Evolutionary conservation across 2,113 vertebrate species (phyloP).

Genomic region (Psophia crepitans): DNA sequence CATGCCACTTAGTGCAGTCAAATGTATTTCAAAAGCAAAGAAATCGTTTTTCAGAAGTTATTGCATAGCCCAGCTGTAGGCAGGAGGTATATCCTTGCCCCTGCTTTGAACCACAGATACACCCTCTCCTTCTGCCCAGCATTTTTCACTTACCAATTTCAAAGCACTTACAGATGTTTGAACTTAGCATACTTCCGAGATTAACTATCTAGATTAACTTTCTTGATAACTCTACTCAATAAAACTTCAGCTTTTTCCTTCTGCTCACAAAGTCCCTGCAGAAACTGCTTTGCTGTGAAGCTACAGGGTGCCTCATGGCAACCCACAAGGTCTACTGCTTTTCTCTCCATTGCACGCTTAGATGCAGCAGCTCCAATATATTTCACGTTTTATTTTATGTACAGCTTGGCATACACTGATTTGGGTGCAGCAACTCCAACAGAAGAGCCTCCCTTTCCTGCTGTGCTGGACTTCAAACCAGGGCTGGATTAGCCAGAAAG

Average conservation of each 20-base stretch:
- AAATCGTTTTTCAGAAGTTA: conserved; percentile 4
- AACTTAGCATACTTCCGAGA: background rate
- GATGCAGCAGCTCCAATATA: background rate
- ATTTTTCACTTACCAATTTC: conserved; percentile 32
- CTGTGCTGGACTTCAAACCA: background rate
- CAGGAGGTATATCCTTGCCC: conserved; percentile 14
- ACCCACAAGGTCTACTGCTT: background rate
- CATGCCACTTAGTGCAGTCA: conserved; percentile 25
- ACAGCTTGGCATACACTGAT: background rate
- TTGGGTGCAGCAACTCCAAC: background rate
- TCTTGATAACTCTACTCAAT: background rate
- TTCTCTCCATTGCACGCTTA: background rate
- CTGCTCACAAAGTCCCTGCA: background rate
- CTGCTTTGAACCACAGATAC: conserved; percentile 42
- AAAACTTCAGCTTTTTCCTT: background rate
- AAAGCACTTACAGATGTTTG: conserved; percentile 48
- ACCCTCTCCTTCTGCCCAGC: background rate
- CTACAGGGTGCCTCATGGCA: background rate
- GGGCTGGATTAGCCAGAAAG: background rate
- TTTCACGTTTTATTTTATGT: background rate
- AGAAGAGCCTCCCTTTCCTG: background rate
- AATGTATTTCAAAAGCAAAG: conserved; percentile 33
- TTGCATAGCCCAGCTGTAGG: background rate
- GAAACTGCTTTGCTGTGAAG: conserved; percentile 4
- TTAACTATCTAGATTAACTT: conserved; percentile 3